These are phyloP conservation scores for Drosophila mayri DNA, from an alignment of 1,140 invertebrate species.

Conservation along the genomic window DNA sequence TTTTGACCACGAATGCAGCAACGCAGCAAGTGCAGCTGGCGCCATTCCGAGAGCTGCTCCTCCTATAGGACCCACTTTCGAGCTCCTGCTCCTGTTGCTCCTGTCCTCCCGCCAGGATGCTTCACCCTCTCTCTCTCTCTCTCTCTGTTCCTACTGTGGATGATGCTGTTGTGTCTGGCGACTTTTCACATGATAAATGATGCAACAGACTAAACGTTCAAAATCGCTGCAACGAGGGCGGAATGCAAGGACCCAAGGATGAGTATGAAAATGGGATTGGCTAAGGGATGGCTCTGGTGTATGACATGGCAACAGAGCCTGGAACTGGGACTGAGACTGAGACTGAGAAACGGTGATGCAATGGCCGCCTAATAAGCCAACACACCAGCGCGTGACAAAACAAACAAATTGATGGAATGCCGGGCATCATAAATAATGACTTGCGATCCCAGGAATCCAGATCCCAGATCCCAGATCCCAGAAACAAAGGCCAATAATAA, in stretches of 20 bases:
- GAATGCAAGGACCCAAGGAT: conserved; percentile 15
- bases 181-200: conserved; percentile 82
- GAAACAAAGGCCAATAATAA: conserved; percentile 41
- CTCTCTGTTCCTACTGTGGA: background rate
- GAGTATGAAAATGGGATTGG: conserved; percentile 11
- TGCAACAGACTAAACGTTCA: conserved; percentile 77
- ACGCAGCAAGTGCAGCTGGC: conserved; percentile 52
- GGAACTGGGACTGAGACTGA: background rate
- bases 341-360: conserved; percentile 8
- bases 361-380: conserved; percentile 58
- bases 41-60: conserved; percentile 26
- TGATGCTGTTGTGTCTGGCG: conserved; percentile 73
- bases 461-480: background rate
- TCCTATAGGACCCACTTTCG: conserved; percentile 9
- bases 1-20: conserved; percentile 40
- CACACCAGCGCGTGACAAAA: conserved; percentile 61
- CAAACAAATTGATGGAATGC: conserved; percentile 74
- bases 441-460: conserved; percentile 25
- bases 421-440: conserved; percentile 61
- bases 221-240: conserved; percentile 49
- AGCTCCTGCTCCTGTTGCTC: conserved; percentile 15
- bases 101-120: conserved; percentile 7
- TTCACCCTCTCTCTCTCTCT: background rate
- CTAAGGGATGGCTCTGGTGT: background rate
- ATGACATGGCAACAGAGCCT: conserved; percentile 1